phyloP scores from a whole-genome alignment of 2,797 vertebrate genomes.

The Lindbergichthys nudifrons region DNA sequence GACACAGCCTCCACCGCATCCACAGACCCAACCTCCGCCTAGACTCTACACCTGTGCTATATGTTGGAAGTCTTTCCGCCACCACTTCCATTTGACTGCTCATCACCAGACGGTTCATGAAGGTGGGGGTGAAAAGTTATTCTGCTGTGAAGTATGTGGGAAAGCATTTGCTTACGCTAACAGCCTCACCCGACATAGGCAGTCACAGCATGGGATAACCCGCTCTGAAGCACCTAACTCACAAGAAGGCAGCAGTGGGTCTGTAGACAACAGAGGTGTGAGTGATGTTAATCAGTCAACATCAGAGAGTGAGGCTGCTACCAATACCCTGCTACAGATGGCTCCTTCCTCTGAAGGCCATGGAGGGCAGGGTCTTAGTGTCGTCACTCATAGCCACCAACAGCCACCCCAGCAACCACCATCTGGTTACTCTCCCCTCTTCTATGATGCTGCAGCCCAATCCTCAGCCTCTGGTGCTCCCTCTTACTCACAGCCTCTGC shows the following conservation, averaged over 20 bases:
- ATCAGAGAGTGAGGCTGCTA: slow-evolving; percentile 87
- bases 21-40: slow-evolving; percentile 78
- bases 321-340: slow-evolving; percentile 87
- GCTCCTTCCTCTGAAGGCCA: slow-evolving; percentile 80
- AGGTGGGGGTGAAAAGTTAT: slow-evolving; percentile 90
- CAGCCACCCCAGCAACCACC: slow-evolving; percentile 81
- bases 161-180: slow-evolving; percentile 94
- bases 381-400: slow-evolving; percentile 84
- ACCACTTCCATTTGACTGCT: slow-evolving; percentile 91
- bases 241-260: slow-evolving; percentile 77
- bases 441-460: slow-evolving; percentile 84
- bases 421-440: slow-evolving; percentile 84
- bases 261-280: slow-evolving; percentile 77
- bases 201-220: slow-evolving; percentile 89
- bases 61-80: slow-evolving; percentile 95
- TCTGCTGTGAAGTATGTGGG: slow-evolving; percentile 92
- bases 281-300: slow-evolving; percentile 78
- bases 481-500: slow-evolving; percentile 85
- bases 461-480: slow-evolving; percentile 79
- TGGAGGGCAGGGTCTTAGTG: slow-evolving; percentile 79
- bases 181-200: slow-evolving; percentile 92
- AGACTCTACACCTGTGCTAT: slow-evolving; percentile 91
- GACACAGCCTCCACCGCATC: slow-evolving; percentile 73
- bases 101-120: slow-evolving; percentile 94
- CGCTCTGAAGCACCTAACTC: slow-evolving; percentile 79